Percentiles rank a stretch among this genome's conserved stretches.
These are phyloP conservation scores for Anthoscopus minutus DNA, from an alignment of 2,113 vertebrate species.

Conservation along the genomic window DNA sequence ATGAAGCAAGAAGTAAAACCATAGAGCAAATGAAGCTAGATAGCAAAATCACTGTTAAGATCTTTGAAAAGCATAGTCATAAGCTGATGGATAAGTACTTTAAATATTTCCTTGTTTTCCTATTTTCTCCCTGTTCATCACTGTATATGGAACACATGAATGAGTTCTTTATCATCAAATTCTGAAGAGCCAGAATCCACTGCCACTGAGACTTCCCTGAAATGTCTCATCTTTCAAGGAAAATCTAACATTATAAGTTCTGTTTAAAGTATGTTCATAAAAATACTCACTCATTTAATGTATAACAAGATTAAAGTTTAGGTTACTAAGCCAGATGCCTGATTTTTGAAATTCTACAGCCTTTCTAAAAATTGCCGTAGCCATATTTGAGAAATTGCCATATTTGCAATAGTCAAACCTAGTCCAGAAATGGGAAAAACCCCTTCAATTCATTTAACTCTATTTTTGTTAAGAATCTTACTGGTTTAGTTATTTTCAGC, in stretches of 20 bases:
- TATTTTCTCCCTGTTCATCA: neutral
- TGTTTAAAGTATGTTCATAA: neutral
- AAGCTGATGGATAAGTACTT: neutral
- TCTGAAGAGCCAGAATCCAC: neutral
- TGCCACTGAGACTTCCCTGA: neutral
- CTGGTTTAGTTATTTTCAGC: neutral
- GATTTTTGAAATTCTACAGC: neutral
- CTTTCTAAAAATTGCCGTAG: neutral
- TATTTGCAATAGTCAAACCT: neutral
- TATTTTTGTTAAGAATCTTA: neutral
- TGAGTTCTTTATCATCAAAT: neutral
- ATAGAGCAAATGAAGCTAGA: neutral
- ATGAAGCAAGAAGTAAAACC: neutral
- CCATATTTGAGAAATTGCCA: neutral
- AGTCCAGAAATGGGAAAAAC: accelerated
- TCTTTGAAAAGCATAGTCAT: neutral
- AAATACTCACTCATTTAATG: neutral
- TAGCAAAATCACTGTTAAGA: neutral
- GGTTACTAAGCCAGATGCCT: neutral
- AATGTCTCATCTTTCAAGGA: neutral
- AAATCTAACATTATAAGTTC: neutral
- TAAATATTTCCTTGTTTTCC: neutral
- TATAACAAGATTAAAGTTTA: neutral
- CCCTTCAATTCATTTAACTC: neutral
- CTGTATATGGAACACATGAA: neutral